Evolutionary conservation across 2,113 vertebrate species (phyloP).

Genomic region (Himantopus leucocephalus): DNA sequence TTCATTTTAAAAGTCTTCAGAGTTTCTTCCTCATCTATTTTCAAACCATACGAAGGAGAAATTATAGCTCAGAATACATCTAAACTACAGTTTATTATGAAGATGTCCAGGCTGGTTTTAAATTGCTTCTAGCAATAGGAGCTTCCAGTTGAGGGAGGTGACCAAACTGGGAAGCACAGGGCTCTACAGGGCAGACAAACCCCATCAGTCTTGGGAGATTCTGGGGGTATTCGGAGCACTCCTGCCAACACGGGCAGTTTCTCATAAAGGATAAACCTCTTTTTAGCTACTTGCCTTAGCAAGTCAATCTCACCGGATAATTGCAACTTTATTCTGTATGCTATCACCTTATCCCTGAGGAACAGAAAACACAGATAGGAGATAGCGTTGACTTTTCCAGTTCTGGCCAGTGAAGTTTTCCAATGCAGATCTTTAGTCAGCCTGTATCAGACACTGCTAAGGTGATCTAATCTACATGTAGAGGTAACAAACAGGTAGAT

Average conservation of each 20-base stretch:
- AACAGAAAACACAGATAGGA: background rate
- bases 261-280: background rate
- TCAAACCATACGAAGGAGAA: background rate
- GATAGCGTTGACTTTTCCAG: background rate
- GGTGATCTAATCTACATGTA: background rate
- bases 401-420: background rate
- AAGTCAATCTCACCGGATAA: background rate
- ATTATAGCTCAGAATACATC: background rate
- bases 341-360: background rate
- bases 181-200: background rate
- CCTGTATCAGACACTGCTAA: background rate
- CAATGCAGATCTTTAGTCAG: background rate
- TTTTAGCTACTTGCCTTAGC: background rate
- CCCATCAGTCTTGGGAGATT: accelerated
- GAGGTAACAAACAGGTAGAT: background rate
- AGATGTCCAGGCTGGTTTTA: background rate
- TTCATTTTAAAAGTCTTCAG: background rate
- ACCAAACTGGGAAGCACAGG: background rate
- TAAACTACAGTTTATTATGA: background rate
- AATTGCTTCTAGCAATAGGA: background rate
- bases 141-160: background rate
- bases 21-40: background rate
- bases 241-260: accelerated
- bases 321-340: background rate
- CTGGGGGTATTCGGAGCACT: background rate